phyloP scores from a whole-genome alignment of 1,140 invertebrate species.

The Drosophila insularis region DNA sequence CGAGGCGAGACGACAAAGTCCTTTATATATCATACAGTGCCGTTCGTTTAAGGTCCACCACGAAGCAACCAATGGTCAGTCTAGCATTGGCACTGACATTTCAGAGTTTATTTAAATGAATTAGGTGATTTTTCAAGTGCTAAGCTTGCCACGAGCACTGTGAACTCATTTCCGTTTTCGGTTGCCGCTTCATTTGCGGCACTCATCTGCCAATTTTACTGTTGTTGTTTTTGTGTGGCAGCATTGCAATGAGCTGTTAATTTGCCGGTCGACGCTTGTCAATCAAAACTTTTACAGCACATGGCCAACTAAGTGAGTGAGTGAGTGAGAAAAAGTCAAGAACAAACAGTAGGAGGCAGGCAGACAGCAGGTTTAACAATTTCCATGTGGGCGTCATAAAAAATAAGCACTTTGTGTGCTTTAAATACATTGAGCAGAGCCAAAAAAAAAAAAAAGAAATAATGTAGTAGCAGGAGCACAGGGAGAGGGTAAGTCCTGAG shows the following conservation, averaged over 20 bases:
- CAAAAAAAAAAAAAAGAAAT: neutral
- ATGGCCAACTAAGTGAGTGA: slow-evolving; percentile 18
- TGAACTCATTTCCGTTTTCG: slow-evolving; percentile 71
- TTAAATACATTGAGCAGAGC: slow-evolving; percentile 55
- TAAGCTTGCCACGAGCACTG: slow-evolving; percentile 68
- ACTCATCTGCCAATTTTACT: slow-evolving; percentile 25
- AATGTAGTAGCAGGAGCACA: too few relatives aligned
- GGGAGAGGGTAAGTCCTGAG: neutral
- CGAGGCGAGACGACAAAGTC: slow-evolving; percentile 31
- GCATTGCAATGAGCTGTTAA: slow-evolving; percentile 68
- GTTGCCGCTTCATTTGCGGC: slow-evolving; percentile 59
- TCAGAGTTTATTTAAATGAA: slow-evolving; percentile 78
- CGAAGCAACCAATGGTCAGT: slow-evolving; percentile 52
- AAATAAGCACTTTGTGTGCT: slow-evolving; percentile 47
- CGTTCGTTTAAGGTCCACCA: too few relatives aligned
- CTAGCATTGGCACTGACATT: slow-evolving; percentile 54
- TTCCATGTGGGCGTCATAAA: slow-evolving; percentile 34
- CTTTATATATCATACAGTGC: slow-evolving; percentile 28
- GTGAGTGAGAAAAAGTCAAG: slow-evolving; percentile 27
- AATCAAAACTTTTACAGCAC: slow-evolving; percentile 67
- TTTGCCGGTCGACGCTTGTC: slow-evolving; percentile 58
- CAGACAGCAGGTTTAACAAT: slow-evolving; percentile 13
- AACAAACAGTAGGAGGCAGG: slow-evolving; percentile 12
- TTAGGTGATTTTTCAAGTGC: slow-evolving; percentile 81
- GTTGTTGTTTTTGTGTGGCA: slow-evolving; percentile 29